A percentile compares a stretch with the other conserved stretches of the same genome.
phyloP scores from a whole-genome alignment of 2,113 vertebrate genomes.

The Nothobranchius furzeri region DNA sequence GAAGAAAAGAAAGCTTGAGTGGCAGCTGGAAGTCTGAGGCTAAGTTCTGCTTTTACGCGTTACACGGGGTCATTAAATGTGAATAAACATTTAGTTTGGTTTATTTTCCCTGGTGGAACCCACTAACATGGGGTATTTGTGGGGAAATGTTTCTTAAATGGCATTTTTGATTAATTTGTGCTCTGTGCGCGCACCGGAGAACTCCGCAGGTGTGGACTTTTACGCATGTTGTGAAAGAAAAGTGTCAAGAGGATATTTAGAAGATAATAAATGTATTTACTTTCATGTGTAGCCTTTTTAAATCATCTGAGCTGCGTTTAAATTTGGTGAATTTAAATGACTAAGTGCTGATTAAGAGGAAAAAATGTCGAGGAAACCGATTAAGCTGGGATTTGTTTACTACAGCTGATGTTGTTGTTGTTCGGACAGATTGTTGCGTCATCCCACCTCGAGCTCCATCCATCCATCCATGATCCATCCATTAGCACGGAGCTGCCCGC shows the following conservation, averaged over 20 bases:
- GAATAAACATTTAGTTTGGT: too few relatives aligned
- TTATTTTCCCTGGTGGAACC: too few relatives aligned
- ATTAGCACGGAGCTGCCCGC: neutral
- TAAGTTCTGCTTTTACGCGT: neutral
- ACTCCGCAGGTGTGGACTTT: too few relatives aligned
- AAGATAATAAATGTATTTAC: too few relatives aligned
- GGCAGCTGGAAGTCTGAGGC: neutral
- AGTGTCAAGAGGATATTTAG: too few relatives aligned
- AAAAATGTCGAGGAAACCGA: slow-evolving; percentile 10
- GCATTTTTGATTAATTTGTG: neutral
- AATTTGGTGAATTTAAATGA: neutral
- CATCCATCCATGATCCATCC: slow-evolving; percentile 11
- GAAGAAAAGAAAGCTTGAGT: slow-evolving; percentile 7
- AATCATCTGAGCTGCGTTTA: neutral
- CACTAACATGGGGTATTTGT: too few relatives aligned
- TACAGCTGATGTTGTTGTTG: slow-evolving; percentile 47
- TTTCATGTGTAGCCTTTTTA: neutral
- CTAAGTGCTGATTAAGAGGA: neutral
- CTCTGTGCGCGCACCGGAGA: neutral
- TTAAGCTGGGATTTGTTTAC: slow-evolving; percentile 62
- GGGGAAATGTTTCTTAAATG: too few relatives aligned
- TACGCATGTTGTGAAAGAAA: too few relatives aligned
- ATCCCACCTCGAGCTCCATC: slow-evolving; percentile 9
- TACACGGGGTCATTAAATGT: too few relatives aligned
- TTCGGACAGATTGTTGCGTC: slow-evolving; percentile 43